These are phyloP conservation scores for Clivina fossor DNA, from an alignment of 2,888 invertebrate genomes.

Conservation along the genomic window DNA sequence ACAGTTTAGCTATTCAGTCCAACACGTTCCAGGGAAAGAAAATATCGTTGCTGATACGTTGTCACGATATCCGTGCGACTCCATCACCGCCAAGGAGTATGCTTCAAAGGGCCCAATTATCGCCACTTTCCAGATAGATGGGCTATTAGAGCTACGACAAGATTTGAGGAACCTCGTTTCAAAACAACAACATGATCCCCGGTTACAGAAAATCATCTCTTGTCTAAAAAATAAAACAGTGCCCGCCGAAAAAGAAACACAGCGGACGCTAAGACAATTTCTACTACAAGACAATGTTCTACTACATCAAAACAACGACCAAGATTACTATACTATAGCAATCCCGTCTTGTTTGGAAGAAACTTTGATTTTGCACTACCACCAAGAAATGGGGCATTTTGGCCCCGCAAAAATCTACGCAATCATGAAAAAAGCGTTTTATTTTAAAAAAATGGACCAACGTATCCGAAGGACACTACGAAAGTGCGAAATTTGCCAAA, in stretches of 20 bases:
- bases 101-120: too few species aligned
- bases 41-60: conserved; percentile 43
- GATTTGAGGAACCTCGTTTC: too few species aligned
- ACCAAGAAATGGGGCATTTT: conserved; percentile 27
- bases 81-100: too few species aligned
- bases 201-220: too few species aligned
- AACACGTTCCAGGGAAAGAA: conserved; percentile 40
- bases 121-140: too few species aligned
- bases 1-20: conserved; percentile 40
- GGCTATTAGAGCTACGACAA: too few species aligned
- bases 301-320: background rate
- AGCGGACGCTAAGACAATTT: background rate
- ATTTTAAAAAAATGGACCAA: background rate
- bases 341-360: background rate
- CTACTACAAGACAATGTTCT: background rate
- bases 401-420: conserved; percentile 3
- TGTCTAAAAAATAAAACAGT: too few species aligned
- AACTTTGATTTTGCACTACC: conserved; percentile 3
- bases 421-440: background rate
- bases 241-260: background rate
- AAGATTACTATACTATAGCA: too few species aligned
- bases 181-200: too few species aligned
- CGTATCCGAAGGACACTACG: background rate
- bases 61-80: conserved; percentile 41
- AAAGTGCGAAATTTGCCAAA: conserved; percentile 29